Conservation (phyloP, 2,888 invertebrate genomes). For the Lottia scabra region DNA sequence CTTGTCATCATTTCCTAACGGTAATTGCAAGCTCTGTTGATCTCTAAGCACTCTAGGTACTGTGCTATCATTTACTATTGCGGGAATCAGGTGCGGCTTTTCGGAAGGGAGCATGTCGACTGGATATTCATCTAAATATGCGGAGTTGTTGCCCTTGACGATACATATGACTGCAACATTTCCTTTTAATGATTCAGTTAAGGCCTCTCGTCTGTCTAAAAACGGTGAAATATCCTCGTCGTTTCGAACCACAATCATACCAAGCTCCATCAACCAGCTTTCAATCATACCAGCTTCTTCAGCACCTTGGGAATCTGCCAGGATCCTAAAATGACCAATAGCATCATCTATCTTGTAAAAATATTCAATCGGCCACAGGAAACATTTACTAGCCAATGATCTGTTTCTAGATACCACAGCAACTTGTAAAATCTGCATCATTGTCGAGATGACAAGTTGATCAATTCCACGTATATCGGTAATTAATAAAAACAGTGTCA, state of each 20-base stretch:
- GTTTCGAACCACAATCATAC: neutral
- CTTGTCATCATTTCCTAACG: neutral
- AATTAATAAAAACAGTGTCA: neutral
- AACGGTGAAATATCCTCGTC: neutral
- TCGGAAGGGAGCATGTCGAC: neutral
- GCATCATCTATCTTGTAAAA: neutral
- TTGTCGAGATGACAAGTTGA: neutral
- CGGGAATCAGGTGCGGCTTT: neutral
- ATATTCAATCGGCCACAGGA: neutral
- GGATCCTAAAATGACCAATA: neutral
- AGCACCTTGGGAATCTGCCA: neutral
- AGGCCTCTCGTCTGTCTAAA: neutral
- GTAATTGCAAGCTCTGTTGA: neutral
- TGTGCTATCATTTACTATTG: neutral
- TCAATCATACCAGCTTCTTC: neutral
- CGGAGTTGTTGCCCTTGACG: neutral
- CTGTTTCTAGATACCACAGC: neutral
- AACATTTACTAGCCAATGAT: neutral
- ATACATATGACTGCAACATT: neutral
- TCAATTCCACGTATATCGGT: neutral
- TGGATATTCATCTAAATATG: neutral
- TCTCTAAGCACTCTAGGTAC: neutral
- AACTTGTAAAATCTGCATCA: neutral
- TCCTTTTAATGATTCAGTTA: neutral
- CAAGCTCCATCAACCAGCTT: neutral